Percentiles rank a stretch among this genome's conserved stretches.
Conservation (phyloP, 2,797 vertebrate species). For the Aselliscus stoliczkanus region DNA sequence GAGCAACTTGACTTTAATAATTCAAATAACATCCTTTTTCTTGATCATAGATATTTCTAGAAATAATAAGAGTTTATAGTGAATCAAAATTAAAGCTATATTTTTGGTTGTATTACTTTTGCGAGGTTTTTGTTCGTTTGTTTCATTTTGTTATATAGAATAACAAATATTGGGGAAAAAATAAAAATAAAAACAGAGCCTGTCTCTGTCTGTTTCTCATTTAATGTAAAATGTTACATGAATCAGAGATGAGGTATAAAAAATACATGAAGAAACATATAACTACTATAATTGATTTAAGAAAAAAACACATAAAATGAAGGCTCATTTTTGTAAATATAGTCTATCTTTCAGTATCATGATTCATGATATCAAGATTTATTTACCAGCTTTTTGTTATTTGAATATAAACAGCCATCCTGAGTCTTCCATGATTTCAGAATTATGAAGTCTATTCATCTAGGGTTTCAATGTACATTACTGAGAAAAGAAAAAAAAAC, state of each 20-base stretch:
- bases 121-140: background rate
- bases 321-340: background rate
- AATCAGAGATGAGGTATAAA: background rate
- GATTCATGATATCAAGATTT: slow-evolving; percentile 44
- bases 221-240: slow-evolving; percentile 56
- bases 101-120: slow-evolving; percentile 42
- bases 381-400: slow-evolving; percentile 15
- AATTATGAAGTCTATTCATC: background rate
- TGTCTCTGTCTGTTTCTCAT: slow-evolving; percentile 3
- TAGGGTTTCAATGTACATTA: background rate
- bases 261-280: background rate
- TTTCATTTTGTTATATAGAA: slow-evolving; percentile 47
- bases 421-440: background rate
- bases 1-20: slow-evolving; percentile 69
- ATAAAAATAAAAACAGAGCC: slow-evolving; percentile 28
- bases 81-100: slow-evolving; percentile 66
- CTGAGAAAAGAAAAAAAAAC: background rate
- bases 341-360: slow-evolving; percentile 14
- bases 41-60: slow-evolving; percentile 54
- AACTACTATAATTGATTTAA: slow-evolving; percentile 51
- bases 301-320: slow-evolving; percentile 30
- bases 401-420: background rate
- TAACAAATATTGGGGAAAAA: slow-evolving; percentile 27
- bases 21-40: slow-evolving; percentile 43
- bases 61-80: slow-evolving; percentile 38